Base-by-base conservation (phyloP, 2,113 vertebrate species). In the Corythornis cristatus region DNA sequence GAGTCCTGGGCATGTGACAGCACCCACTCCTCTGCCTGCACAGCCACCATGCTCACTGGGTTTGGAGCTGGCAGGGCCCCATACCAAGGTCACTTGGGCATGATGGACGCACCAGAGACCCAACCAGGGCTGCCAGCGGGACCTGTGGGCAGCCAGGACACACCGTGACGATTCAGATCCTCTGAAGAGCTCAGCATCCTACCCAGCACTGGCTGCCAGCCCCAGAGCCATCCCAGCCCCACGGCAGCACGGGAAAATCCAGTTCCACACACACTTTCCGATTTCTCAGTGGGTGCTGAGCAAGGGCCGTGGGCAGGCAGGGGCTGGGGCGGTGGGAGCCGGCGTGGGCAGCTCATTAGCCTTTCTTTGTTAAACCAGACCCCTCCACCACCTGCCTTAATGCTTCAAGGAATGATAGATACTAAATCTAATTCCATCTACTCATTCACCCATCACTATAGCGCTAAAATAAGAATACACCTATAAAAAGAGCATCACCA, bases 401-500 rank as follows among this genome's bases (percentile, higher is more conserved):
- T 5, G 74, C 89, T 73, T 87, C 65, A 85, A 80, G 90, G 77
- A 93, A 89, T 83, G 90, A 95, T 68, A 95, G 89, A 83, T 74
- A 93, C 70, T 65, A 93, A 92, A 90, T 94, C 86, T 76, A 89
- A 95, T 94, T 96, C 90, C 85, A 95, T 95, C 93, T 78, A 91
- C 80, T 88, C 94, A 67, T 87, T 96, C 93, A 81, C 91, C 92
- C 96, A 93, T 95, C 93, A 73, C 93, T 78, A 70, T 4, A 45
- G 86, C 15, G 82, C 82, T 93, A 94, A 96, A 96, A 95, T 92
- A 90, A 87, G 93, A 91, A 95, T 77, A 83, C 68, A 93, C 95
- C 91, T 95, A 95, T 96, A 95, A 96, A 96, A 95, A 89, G 92
- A 93, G 89, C 88, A 83, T 53, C 67, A 48, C 90, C 90, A 96